Percentiles rank a stretch among this genome's conserved stretches.
phyloP scores from a whole-genome alignment of 2,797 vertebrate genomes.

The Betta splendens region DNA sequence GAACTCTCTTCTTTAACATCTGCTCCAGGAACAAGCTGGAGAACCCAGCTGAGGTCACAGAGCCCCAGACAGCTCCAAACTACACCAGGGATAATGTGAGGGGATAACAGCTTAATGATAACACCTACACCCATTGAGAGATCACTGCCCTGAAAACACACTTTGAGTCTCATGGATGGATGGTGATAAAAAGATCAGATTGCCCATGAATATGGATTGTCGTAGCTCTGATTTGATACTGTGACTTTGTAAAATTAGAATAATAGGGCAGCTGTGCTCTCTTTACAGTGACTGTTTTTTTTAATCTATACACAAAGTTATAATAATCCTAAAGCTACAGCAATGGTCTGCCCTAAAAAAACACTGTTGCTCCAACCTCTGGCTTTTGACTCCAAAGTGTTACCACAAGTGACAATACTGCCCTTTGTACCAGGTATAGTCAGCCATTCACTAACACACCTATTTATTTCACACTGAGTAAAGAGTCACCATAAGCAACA shows the following conservation, averaged over 20 bases:
- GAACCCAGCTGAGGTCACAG: constrained; percentile 70
- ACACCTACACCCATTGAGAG: constrained; percentile 71
- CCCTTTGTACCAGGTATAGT: constrained; percentile 58
- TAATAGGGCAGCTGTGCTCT: constrained; percentile 61
- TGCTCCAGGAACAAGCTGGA: constrained; percentile 83
- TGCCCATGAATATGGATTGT: constrained; percentile 74
- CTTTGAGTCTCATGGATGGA: constrained; percentile 55
- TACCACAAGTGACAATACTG: constrained; percentile 32
- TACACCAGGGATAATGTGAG: constrained; percentile 64
- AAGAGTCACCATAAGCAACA: constrained; percentile 32
- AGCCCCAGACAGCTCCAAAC: constrained; percentile 65
- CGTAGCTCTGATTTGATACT: constrained; percentile 59
- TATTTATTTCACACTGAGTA: constrained; percentile 24
- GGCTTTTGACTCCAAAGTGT: constrained; percentile 42
- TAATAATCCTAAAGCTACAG: constrained; percentile 38
- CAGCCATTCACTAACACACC: constrained; percentile 39
- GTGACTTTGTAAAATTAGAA: constrained; percentile 54
- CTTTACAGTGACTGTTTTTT: constrained; percentile 34
- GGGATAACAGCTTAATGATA: constrained; percentile 77
- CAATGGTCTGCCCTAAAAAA: constrained; percentile 26
- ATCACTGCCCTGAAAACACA: constrained; percentile 50
- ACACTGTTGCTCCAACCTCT: constrained; percentile 44
- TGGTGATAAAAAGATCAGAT: constrained; percentile 65
- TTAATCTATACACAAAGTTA: background rate
- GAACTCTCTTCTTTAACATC: constrained; percentile 86